These are phyloP conservation scores for Prionailurus viverrinus DNA, from an alignment of 2,113 vertebrate species.

Conservation along the genomic window DNA sequence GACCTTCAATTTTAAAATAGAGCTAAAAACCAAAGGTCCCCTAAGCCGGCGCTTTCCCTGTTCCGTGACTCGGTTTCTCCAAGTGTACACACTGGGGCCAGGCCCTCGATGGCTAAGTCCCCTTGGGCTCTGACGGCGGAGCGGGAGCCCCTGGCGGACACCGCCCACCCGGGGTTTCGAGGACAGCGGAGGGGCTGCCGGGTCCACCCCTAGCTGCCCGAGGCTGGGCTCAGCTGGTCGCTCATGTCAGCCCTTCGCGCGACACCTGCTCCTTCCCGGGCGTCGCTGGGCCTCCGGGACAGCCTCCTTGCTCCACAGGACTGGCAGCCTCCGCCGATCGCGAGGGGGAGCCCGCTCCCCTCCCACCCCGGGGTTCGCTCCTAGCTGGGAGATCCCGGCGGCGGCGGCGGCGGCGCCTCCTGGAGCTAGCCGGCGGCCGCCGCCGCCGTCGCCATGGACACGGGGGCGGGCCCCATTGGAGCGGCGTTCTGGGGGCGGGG, in stretches of 20 bases:
- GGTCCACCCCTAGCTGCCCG: conserved; percentile 16
- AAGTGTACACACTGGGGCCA: not conserved
- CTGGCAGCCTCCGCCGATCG: not conserved
- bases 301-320: conserved; percentile 34
- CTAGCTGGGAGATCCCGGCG: not conserved
- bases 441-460: conserved; percentile 77
- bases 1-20: not conserved
- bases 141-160: not conserved
- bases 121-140: not conserved
- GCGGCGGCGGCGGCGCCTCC: not conserved
- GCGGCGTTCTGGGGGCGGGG: conserved; percentile 62
- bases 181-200: not conserved
- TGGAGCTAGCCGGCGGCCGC: not conserved
- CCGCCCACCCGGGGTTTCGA: conserved; percentile 48
- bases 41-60: not conserved
- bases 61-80: conserved; percentile 1
- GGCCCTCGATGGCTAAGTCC: not conserved
- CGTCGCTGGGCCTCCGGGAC: not conserved
- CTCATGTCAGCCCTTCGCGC: conserved; percentile 34
- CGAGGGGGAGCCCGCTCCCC: conserved; percentile 55
- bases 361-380: not conserved
- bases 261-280: not conserved
- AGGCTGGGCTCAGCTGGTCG: not conserved
- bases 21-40: not conserved
- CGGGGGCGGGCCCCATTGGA: not conserved